phyloP scores from a whole-genome alignment of 2,888 invertebrate genomes.

The Harmothoe impar region DNA sequence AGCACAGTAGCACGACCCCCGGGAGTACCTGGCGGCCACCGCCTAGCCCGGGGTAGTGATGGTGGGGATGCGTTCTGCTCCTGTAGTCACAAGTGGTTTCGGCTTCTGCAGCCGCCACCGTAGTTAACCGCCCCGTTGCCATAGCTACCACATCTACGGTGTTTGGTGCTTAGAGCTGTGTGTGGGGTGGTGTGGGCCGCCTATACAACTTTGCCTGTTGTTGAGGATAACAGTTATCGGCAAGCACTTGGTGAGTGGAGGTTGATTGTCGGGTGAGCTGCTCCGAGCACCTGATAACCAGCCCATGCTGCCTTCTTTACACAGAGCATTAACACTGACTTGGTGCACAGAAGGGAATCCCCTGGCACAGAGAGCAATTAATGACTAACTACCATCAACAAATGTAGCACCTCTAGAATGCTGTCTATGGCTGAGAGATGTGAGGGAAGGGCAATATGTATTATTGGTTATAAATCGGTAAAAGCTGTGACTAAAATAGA shows the following conservation, averaged over 20 bases:
- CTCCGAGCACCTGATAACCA: conserved; percentile 34
- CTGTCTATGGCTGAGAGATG: too few species aligned
- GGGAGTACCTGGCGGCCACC: background rate
- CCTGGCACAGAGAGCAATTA: background rate
- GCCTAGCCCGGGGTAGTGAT: background rate
- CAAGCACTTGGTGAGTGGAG: conserved; percentile 19
- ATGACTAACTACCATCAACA: too few species aligned
- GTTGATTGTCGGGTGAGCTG: background rate
- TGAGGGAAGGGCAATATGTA: too few species aligned
- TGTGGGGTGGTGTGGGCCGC: background rate
- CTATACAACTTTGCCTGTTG: conserved; percentile 34
- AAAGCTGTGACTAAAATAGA: too few species aligned
- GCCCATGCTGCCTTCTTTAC: background rate
- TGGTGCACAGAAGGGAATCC: background rate
- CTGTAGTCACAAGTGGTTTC: conserved; percentile 45
- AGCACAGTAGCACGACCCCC: background rate
- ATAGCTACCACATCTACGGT: background rate
- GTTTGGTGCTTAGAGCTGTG: background rate
- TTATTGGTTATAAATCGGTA: too few species aligned
- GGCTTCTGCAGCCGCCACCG: background rate
- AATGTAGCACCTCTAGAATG: too few species aligned
- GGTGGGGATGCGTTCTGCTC: background rate
- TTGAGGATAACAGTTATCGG: conserved; percentile 18
- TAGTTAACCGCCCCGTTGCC: background rate
- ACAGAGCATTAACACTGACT: background rate